A percentile compares a stretch with the other conserved stretches of the same genome.
Evolutionary conservation across 2,797 vertebrate genomes (phyloP).

Genomic region (Smutsia gigantea): DNA sequence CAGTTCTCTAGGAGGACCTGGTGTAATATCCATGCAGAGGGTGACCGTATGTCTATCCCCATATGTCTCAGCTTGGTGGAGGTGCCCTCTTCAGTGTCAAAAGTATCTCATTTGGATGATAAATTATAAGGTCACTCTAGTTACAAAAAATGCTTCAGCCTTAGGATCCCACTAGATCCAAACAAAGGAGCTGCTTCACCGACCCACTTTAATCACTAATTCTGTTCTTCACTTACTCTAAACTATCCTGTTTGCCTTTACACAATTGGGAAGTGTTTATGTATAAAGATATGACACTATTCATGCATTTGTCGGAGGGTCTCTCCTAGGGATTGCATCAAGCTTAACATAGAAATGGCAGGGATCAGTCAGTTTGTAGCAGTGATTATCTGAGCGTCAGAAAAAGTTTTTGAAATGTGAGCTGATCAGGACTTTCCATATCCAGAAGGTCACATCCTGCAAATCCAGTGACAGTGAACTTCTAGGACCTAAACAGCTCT

Average conservation of each 20-base stretch:
- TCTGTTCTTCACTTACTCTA: conserved; percentile 4
- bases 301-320: background rate
- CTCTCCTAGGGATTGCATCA: background rate
- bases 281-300: background rate
- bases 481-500: background rate
- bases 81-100: background rate
- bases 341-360: background rate
- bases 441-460: background rate
- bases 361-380: background rate
- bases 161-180: background rate
- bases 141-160: background rate
- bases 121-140: background rate
- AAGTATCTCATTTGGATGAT: conserved; percentile 7
- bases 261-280: background rate
- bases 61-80: conserved; percentile 6
- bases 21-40: background rate
- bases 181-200: background rate
- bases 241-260: background rate
- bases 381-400: background rate
- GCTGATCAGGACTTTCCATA: background rate
- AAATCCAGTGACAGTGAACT: background rate
- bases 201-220: background rate
- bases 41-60: background rate
- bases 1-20: background rate
- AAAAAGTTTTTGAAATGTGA: background rate